These are phyloP conservation scores for Onychostruthus taczanowskii DNA, from an alignment of 2,113 vertebrate genomes.

Conservation along the genomic window DNA sequence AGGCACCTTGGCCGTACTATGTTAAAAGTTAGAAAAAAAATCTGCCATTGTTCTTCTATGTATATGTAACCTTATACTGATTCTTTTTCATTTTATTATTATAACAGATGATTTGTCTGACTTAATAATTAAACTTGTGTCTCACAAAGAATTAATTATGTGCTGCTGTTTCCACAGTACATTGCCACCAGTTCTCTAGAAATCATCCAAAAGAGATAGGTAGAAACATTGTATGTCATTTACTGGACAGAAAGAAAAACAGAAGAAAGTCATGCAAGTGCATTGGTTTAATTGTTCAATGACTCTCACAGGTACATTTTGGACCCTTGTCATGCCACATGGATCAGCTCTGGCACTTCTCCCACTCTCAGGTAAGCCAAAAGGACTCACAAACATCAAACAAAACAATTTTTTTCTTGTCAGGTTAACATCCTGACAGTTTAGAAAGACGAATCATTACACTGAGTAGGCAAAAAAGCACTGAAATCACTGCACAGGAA, in stretches of 20 bases:
- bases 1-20: neutral
- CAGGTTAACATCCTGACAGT: neutral
- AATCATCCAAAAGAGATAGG: neutral
- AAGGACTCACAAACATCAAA: neutral
- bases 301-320: neutral
- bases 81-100: neutral
- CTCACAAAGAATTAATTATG: neutral
- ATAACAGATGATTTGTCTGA: neutral
- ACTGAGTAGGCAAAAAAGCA: neutral
- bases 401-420: neutral
- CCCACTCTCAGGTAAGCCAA: neutral
- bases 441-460: neutral
- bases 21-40: neutral
- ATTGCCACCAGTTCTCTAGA: neutral
- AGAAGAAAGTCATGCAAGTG: neutral
- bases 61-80: neutral
- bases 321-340: neutral
- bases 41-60: neutral
- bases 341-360: neutral
- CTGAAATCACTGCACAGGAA: neutral
- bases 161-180: neutral
- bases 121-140: neutral
- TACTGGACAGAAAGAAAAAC: neutral
- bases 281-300: neutral
- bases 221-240: neutral